Percentiles rank a stretch among this genome's conserved stretches.
Evolutionary conservation across 2,113 vertebrate genomes (phyloP).

Genomic region (Pangasianodon gigas): DNA sequence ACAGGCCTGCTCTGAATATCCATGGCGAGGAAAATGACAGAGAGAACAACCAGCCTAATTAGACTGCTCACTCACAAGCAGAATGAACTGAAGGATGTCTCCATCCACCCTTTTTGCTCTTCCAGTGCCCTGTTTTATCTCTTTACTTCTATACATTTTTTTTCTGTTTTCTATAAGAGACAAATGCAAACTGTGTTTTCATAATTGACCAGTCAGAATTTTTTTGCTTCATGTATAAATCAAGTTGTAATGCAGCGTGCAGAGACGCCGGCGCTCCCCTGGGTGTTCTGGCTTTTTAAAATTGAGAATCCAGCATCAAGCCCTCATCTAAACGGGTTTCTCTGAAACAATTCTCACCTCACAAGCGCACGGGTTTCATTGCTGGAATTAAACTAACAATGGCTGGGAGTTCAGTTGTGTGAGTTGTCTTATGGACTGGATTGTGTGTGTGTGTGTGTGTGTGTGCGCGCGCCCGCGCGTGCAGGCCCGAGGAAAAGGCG

Average conservation of each 20-base stretch:
- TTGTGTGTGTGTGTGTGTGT: background rate
- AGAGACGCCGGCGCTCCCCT: conserved; percentile 17
- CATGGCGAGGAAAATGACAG: background rate
- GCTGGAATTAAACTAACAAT: conserved; percentile 36
- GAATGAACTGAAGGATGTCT: conserved; percentile 40
- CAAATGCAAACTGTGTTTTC: conserved; percentile 31
- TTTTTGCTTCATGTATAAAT: conserved; percentile 28
- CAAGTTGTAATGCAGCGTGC: conserved; percentile 1
- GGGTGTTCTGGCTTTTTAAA: conserved; percentile 41
- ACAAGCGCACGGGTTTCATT: conserved; percentile 26
- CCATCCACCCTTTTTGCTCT: conserved; percentile 19
- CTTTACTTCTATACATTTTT: conserved; percentile 15
- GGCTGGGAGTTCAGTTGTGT: conserved; percentile 29
- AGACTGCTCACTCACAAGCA: conserved; percentile 37
- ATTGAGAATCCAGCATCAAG: conserved; percentile 35
- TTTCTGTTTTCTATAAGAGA: background rate
- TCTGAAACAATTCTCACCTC: conserved; percentile 46
- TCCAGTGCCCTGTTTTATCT: background rate
- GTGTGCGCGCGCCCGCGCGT: background rate
- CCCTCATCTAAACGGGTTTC: conserved; percentile 49
- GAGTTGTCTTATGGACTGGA: conserved; percentile 7
- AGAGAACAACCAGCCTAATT: conserved; percentile 48
- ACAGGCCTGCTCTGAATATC: conserved; percentile 19
- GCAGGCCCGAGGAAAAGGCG: conserved; percentile 84
- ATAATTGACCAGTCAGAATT: conserved; percentile 7